phyloP scores from a whole-genome alignment of 2,888 invertebrate species.

The Tipula lateralis region DNA sequence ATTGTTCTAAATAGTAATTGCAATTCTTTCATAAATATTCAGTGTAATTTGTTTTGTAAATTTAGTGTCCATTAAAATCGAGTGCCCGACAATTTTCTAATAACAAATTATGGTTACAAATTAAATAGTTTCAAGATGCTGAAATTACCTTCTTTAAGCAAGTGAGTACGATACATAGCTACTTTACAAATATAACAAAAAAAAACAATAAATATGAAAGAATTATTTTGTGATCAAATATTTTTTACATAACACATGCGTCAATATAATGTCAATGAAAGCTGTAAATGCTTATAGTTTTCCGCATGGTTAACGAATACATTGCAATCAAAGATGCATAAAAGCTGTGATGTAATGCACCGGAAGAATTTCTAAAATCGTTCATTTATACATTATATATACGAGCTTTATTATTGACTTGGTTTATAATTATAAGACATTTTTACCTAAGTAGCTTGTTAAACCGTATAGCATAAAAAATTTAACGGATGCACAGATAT shows the following conservation, averaged over 20 bases:
- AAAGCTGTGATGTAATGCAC: neutral
- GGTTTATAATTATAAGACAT: neutral
- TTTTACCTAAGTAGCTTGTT: neutral
- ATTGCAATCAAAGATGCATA: neutral
- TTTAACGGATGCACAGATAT: neutral
- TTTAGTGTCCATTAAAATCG: no score
- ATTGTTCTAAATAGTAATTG: no score
- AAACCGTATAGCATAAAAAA: neutral
- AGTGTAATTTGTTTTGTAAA: no score
- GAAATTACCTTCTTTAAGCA: no score
- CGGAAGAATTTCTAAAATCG: slow-evolving; percentile 9
- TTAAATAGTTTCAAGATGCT: no score
- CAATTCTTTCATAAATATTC: no score
- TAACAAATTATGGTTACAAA: no score
- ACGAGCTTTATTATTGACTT: neutral
- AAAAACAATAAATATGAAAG: no score
- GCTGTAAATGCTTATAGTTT: neutral
- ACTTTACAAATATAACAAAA: no score
- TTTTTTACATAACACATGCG: neutral
- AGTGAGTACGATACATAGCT: no score
- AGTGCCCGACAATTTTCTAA: no score
- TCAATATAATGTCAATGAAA: neutral
- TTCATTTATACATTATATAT: neutral
- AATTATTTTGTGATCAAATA: no score
- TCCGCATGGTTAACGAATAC: neutral